Evolutionary conservation across 1,140 invertebrate species (phyloP).

Genomic region (Pseudomyrmex dendroicus): DNA sequence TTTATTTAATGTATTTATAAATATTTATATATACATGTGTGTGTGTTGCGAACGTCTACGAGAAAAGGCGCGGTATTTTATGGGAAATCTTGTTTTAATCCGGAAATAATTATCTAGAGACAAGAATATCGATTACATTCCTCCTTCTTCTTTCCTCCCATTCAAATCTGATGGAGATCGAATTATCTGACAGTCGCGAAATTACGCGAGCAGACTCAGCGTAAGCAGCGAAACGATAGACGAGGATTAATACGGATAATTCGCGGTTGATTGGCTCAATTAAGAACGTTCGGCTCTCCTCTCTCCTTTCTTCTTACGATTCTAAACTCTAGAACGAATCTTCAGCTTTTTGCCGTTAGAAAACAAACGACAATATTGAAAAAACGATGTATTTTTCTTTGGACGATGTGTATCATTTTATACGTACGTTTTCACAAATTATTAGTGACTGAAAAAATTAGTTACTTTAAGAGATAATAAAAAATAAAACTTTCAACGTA

Average conservation of each 20-base stretch:
- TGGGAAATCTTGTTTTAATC: slow-evolving; percentile 23
- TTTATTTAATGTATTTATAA: slow-evolving; percentile 4
- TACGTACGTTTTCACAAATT: background rate
- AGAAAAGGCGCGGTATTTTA: background rate
- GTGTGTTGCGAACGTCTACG: background rate
- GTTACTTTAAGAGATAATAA: slow-evolving; percentile 6
- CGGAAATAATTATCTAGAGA: slow-evolving; percentile 29
- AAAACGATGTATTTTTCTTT: slow-evolving; percentile 8
- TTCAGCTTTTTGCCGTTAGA: background rate
- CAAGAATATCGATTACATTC: slow-evolving; percentile 29
- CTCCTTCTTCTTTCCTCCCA: slow-evolving; percentile 33
- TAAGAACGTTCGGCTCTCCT: slow-evolving; percentile 70
- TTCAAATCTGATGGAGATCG: slow-evolving; percentile 57
- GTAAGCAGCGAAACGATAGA: slow-evolving; percentile 74
- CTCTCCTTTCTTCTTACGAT: background rate
- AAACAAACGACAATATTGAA: background rate
- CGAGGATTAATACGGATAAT: slow-evolving; percentile 80
- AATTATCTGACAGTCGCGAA: slow-evolving; percentile 68
- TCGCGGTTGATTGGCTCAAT: slow-evolving; percentile 79
- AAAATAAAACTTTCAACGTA: background rate
- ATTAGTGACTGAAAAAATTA: background rate
- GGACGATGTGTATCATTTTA: slow-evolving; percentile 5
- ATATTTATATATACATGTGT: background rate
- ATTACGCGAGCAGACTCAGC: slow-evolving; percentile 69
- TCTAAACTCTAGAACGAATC: slow-evolving; percentile 24